Evolutionary conservation across 2,113 vertebrate genomes (phyloP).

Genomic region (Pomatostomus ruficeps): DNA sequence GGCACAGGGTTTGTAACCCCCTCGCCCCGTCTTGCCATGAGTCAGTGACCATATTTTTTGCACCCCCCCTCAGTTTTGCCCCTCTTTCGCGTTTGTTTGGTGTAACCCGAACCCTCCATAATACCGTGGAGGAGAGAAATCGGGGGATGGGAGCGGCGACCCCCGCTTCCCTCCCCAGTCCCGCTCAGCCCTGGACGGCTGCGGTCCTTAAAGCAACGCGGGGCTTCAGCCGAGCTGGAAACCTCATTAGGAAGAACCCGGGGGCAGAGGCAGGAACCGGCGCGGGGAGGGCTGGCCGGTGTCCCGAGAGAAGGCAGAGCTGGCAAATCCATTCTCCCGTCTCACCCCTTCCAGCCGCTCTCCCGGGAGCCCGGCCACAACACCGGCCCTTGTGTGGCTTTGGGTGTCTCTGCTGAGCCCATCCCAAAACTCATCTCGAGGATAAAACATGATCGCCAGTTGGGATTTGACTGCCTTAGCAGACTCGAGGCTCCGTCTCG

Average conservation of each 20-base stretch:
- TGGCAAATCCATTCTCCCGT: not conserved
- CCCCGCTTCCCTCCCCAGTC: no score
- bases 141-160: not conserved
- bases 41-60: not conserved
- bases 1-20: not conserved
- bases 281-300: not conserved
- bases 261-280: constrained; percentile 11
- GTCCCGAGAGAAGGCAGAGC: not conserved
- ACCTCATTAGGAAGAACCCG: constrained; percentile 26
- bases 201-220: not conserved
- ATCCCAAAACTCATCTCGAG: not conserved
- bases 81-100: not conserved
- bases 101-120: not conserved
- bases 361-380: not conserved
- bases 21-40: not conserved
- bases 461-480: not conserved
- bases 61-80: not conserved
- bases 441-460: not conserved
- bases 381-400: not conserved
- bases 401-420: not conserved
- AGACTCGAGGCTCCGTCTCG: fast-evolving
- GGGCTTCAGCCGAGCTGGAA: constrained; percentile 30
- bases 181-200: not conserved
- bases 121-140: not conserved
- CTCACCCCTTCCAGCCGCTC: not conserved